Conservation (phyloP, 2,113 vertebrate genomes). For the Chloropsis hardwickii region DNA sequence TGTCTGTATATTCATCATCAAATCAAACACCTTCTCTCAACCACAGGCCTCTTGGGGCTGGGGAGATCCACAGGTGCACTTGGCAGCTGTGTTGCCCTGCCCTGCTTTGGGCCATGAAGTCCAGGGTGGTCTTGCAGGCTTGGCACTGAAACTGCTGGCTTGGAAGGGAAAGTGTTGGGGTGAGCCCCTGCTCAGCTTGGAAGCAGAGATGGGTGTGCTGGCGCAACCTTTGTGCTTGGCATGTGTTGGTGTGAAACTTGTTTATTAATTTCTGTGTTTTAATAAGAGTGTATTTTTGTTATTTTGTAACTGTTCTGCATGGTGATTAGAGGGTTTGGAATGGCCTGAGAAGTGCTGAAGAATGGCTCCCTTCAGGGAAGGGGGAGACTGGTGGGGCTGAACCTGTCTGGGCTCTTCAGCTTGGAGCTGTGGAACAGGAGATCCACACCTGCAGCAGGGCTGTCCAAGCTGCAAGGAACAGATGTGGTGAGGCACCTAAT, state of each 20-base stretch:
- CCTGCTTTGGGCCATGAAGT: neutral
- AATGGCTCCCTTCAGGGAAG: neutral
- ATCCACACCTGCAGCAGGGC: neutral
- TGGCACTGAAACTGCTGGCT: neutral
- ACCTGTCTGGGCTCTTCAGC: neutral
- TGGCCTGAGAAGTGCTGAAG: neutral
- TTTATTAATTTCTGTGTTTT: neutral
- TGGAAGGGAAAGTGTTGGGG: neutral
- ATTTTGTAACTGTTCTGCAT: neutral
- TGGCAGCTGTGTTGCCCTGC: neutral
- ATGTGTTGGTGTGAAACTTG: fast-evolving
- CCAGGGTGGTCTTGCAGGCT: neutral
- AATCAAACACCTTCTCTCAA: neutral
- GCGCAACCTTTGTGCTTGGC: neutral
- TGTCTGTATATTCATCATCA: neutral
- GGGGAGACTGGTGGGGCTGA: neutral
- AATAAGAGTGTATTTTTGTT: neutral
- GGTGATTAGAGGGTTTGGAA: neutral
- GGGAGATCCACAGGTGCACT: neutral
- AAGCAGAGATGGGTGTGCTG: neutral
- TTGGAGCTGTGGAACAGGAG: neutral
- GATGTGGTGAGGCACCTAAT: neutral
- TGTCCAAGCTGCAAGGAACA: neutral
- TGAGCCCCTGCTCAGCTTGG: neutral
- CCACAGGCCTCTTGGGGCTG: neutral